A percentile compares a stretch with the other conserved stretches of the same genome.
phyloP scores from a whole-genome alignment of 1,140 invertebrate genomes.

The Anastatus disparis region DNA sequence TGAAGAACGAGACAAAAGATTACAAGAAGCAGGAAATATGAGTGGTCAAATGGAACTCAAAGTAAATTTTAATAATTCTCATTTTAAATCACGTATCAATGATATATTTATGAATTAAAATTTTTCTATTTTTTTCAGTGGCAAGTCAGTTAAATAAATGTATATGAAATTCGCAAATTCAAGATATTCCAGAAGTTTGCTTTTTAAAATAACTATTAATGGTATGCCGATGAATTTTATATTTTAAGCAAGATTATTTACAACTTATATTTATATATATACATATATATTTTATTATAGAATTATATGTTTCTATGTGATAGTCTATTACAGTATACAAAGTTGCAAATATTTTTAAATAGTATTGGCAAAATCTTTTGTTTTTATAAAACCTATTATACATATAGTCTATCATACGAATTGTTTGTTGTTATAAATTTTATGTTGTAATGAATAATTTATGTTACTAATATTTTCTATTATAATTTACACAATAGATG shows the following conservation, averaged over 20 bases:
- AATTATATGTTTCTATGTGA: too few species aligned
- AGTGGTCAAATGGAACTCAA: constrained; percentile 44
- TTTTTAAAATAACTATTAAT: background rate
- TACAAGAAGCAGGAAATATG: constrained; percentile 51
- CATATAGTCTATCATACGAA: too few species aligned
- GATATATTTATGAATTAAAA: background rate
- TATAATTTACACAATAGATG: too few species aligned
- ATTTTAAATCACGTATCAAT: background rate
- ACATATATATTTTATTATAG: too few species aligned
- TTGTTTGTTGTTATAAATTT: too few species aligned
- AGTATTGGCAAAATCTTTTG: too few species aligned
- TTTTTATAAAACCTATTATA: too few species aligned
- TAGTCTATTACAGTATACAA: too few species aligned
- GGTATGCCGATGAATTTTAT: background rate
- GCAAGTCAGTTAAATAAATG: constrained; percentile 49
- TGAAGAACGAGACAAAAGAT: constrained; percentile 55
- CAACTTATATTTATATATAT: constrained; percentile 1
- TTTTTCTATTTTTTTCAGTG: constrained; percentile 46
- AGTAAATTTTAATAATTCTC: constrained; percentile 40
- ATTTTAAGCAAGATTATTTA: background rate
- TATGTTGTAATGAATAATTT: too few species aligned
- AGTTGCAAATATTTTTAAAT: too few species aligned
- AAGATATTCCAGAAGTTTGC: background rate
- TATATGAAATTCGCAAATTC: background rate
- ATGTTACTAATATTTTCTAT: too few species aligned